Evolutionary conservation across 2,888 invertebrate genomes (phyloP).

Genomic region (Laspeyria flexula): DNA sequence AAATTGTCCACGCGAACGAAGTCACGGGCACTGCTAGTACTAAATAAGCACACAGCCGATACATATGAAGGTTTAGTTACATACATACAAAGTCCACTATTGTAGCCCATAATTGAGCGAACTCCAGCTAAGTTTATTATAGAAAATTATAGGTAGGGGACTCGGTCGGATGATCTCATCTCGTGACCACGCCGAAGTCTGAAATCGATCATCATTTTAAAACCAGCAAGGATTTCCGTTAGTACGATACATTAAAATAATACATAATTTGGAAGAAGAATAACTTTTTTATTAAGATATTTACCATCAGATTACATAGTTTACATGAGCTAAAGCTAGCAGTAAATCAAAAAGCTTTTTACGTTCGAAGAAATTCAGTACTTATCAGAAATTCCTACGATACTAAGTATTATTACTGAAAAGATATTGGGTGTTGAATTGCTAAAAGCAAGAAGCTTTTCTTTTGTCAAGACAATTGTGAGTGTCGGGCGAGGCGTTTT

Average conservation of each 20-base stretch:
- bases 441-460: conserved; percentile 37
- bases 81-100: conserved; percentile 36
- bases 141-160: conserved; percentile 63
- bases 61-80: conserved; percentile 34
- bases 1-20: too few species aligned
- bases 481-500: conserved; percentile 45
- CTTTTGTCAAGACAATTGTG: conserved; percentile 37
- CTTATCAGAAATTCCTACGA: background rate
- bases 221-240: background rate
- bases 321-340: background rate
- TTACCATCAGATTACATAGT: background rate
- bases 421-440: conserved; percentile 29
- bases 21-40: too few species aligned
- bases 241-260: background rate
- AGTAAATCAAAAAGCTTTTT: too few species aligned
- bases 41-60: background rate
- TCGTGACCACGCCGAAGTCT: conserved; percentile 17
- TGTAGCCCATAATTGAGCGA: conserved; percentile 52
- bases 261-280: background rate
- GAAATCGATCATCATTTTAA: conserved; percentile 10
- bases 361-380: background rate
- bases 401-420: background rate
- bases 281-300: too few species aligned
- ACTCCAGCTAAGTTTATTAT: conserved; percentile 62
- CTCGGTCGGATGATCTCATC: conserved; percentile 45